Evolutionary conservation across 1,140 invertebrate genomes (phyloP).

Genomic region (Oppia nitens): DNA sequence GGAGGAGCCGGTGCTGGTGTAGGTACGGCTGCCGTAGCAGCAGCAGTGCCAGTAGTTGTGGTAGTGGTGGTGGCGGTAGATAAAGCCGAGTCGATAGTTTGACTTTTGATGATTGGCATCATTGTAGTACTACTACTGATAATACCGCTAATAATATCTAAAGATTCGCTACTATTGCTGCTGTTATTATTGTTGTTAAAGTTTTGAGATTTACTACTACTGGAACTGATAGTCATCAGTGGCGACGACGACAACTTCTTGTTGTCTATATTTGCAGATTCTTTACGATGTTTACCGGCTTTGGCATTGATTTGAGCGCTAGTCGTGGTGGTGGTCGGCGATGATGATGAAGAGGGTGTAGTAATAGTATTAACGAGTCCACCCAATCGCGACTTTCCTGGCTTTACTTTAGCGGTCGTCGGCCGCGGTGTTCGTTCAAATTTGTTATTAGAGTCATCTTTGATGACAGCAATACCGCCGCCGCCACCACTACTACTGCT

Average conservation of each 20-base stretch:
- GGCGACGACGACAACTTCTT: too few species aligned
- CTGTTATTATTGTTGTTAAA: background rate
- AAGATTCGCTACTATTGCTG: background rate
- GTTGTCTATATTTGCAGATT: background rate
- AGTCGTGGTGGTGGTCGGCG: background rate
- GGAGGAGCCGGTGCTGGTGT: background rate
- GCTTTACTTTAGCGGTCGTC: conserved; percentile 8
- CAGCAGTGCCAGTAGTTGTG: background rate
- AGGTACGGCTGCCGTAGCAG: background rate
- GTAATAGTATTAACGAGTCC: background rate
- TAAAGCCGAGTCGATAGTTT: too few species aligned
- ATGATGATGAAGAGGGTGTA: background rate
- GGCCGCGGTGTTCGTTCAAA: background rate
- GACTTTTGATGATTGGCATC: too few species aligned
- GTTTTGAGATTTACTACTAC: too few species aligned
- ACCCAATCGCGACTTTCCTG: conserved; percentile 6
- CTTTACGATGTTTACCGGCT: background rate
- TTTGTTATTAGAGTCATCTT: background rate
- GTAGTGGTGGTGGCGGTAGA: background rate
- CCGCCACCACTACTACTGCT: background rate
- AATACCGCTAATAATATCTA: background rate
- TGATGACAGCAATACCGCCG: background rate
- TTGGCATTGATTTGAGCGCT: background rate
- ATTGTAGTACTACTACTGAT: background rate
- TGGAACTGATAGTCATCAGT: too few species aligned